Evolutionary conservation across 2,797 vertebrate genomes (phyloP).

Genomic region (Remorina albescens): DNA sequence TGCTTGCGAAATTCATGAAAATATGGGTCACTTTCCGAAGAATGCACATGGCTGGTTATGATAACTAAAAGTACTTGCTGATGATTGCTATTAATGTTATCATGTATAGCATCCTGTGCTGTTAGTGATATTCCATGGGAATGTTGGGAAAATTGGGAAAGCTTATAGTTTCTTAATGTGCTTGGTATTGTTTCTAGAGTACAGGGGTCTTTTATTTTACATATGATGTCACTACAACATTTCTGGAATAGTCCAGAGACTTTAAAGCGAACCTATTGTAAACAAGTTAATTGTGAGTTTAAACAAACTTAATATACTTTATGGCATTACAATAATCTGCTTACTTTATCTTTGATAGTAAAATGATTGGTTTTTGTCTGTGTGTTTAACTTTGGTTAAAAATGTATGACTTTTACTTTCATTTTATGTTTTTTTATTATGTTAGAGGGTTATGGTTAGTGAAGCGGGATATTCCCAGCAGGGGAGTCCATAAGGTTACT

Average conservation of each 20-base stretch:
- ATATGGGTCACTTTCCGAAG: conserved; percentile 1
- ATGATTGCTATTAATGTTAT: not conserved
- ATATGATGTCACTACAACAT: not conserved
- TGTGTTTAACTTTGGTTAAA: too few relatives aligned
- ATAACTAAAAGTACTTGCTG: not conserved
- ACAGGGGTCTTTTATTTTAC: too few relatives aligned
- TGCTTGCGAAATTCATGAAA: conserved; percentile 54
- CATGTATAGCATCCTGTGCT: not conserved
- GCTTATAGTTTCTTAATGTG: too few relatives aligned
- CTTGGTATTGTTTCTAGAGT: too few relatives aligned
- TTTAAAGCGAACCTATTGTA: not conserved
- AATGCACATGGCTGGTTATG: not conserved
- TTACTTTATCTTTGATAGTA: not conserved
- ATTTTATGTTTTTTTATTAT: too few relatives aligned
- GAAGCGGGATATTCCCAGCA: not conserved
- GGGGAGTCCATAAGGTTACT: not conserved
- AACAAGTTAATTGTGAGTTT: not conserved
- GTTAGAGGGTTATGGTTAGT: too few relatives aligned
- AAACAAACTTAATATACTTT: not conserved
- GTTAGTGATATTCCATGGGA: too few relatives aligned
- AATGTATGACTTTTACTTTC: too few relatives aligned
- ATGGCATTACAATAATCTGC: too few relatives aligned
- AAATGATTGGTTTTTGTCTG: not conserved
- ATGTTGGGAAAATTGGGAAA: too few relatives aligned
- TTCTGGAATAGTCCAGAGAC: not conserved